These are phyloP conservation scores for Macrophya annulata DNA, from an alignment of 2,888 invertebrate species.

Conservation along the genomic window DNA sequence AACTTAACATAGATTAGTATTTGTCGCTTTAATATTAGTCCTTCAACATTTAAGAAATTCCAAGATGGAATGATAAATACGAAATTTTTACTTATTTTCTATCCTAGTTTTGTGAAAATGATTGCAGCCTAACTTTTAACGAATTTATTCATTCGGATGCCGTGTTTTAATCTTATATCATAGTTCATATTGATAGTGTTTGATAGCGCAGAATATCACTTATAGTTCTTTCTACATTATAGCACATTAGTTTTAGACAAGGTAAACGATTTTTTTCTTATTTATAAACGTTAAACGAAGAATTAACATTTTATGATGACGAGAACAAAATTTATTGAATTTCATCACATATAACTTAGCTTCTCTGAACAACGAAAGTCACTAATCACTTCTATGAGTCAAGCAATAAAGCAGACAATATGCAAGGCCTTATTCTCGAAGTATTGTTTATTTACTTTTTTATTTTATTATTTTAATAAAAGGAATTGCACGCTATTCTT, in stretches of 20 bases:
- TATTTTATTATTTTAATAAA: background rate
- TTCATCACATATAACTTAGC: background rate
- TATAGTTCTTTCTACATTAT: background rate
- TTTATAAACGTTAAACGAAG: too few species aligned
- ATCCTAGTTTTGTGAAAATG: background rate
- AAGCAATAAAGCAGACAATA: background rate
- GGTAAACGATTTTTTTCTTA: background rate
- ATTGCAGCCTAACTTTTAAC: background rate
- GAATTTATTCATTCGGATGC: background rate
- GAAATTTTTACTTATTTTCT: background rate
- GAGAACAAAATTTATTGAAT: background rate
- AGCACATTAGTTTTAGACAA: conserved; percentile 13
- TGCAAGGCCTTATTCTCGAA: background rate
- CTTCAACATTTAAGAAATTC: background rate
- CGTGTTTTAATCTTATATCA: background rate
- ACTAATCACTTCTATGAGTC: background rate
- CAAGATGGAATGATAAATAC: conserved; percentile 27
- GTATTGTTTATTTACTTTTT: background rate
- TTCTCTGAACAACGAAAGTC: background rate
- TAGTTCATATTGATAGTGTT: conserved; percentile 18
- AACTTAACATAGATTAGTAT: conserved; percentile 31
- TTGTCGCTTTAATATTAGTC: background rate
- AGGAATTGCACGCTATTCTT: background rate
- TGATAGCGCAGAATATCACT: background rate
- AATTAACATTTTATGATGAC: background rate